Conservation (phyloP, 2,113 vertebrate species). For the Steatornis caripensis region DNA sequence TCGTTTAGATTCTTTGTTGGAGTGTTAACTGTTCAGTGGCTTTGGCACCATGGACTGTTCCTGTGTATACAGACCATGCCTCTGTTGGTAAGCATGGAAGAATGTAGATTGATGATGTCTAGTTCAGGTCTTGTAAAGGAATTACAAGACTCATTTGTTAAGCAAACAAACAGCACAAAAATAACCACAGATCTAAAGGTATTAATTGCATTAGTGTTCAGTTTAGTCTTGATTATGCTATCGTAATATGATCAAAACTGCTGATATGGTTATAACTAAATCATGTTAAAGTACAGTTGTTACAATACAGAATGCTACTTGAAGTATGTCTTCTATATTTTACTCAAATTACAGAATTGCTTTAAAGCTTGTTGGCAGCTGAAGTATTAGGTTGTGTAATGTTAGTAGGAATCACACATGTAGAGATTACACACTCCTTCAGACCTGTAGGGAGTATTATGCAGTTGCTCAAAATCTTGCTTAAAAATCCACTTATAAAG, state of each 20-base stretch:
- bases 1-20: not conserved
- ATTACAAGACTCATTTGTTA: not conserved
- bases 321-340: not conserved
- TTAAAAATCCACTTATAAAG: not conserved
- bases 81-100: not conserved
- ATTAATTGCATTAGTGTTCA: constrained; percentile 12
- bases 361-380: not conserved
- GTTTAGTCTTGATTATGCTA: not conserved
- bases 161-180: not conserved
- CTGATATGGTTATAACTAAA: not conserved
- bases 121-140: not conserved
- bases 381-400: not conserved
- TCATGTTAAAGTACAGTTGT: not conserved
- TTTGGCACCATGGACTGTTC: not conserved
- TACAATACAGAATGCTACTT: not conserved
- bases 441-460: not conserved
- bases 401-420: not conserved
- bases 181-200: not conserved
- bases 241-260: not conserved
- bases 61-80: not conserved
- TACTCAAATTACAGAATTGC: not conserved
- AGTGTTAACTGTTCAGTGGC: not conserved
- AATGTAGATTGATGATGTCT: not conserved
- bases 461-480: not conserved
- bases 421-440: not conserved